Percentiles rank a stretch among this genome's conserved stretches.
phyloP scores from a whole-genome alignment of 2,113 vertebrate genomes.

The Gavialis gangeticus region DNA sequence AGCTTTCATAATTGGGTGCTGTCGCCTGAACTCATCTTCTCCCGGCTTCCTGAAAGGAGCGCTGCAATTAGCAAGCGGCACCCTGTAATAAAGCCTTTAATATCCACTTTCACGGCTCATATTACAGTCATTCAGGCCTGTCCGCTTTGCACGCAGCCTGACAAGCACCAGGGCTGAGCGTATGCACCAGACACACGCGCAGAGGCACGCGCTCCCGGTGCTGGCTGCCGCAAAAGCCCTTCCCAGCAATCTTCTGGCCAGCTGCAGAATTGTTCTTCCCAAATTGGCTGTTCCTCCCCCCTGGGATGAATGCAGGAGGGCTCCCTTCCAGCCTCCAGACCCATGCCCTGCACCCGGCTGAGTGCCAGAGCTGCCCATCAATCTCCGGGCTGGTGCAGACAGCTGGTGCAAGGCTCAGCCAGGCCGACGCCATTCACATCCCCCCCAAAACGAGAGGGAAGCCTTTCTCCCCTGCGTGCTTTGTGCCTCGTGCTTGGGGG shows the following conservation, averaged over 20 bases:
- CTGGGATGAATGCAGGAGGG: neutral
- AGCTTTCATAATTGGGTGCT: constrained; percentile 83
- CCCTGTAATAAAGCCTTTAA: constrained; percentile 79
- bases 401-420: neutral
- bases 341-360: neutral
- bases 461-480: neutral
- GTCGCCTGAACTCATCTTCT: constrained; percentile 76
- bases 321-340: neutral
- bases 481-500: neutral
- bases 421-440: neutral
- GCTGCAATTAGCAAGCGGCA: constrained; percentile 81
- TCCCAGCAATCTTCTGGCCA: constrained; percentile 55
- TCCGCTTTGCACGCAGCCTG: constrained; percentile 33
- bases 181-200: neutral
- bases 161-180: neutral
- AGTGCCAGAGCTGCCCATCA: neutral
- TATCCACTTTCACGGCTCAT: constrained; percentile 69
- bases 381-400: neutral
- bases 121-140: constrained; percentile 63
- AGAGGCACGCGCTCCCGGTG: neutral
- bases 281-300: neutral
- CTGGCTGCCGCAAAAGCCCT: constrained; percentile 37
- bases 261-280: constrained; percentile 23
- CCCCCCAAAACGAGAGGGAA: no score
- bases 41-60: constrained; percentile 78